Evolutionary conservation across 1,140 invertebrate genomes (phyloP).

Genomic region (Sycophaga agraensis): DNA sequence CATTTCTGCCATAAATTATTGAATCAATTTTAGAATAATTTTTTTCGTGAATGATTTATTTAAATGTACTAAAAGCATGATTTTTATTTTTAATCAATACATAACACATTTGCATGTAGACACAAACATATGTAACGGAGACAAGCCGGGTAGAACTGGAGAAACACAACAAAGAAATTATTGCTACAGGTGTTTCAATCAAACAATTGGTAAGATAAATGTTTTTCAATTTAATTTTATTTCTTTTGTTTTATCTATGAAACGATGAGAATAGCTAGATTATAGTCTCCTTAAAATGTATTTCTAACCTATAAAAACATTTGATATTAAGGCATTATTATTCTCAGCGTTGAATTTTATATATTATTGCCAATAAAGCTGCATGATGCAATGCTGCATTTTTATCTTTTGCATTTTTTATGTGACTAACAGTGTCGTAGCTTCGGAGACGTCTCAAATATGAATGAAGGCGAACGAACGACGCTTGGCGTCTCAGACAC

Average conservation of each 20-base stretch:
- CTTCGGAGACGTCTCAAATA: constrained; percentile 65
- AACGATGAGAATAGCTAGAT: not conserved
- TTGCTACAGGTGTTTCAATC: constrained; percentile 57
- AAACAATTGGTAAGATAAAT: constrained; percentile 55
- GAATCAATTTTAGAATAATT: too few species aligned
- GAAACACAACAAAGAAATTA: constrained; percentile 54
- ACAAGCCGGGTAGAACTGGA: constrained; percentile 50
- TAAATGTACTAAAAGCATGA: too few species aligned
- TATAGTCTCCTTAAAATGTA: not conserved
- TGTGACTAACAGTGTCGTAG: constrained; percentile 62
- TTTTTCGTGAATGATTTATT: too few species aligned
- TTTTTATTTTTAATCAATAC: constrained; percentile 28
- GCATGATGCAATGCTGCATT: not conserved
- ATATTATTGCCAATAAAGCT: not conserved
- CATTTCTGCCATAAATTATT: too few species aligned
- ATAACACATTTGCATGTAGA: constrained; percentile 54
- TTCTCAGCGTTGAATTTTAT: not conserved
- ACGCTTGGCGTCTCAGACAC: constrained; percentile 35
- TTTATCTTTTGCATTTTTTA: constrained; percentile 28
- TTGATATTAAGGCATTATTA: too few species aligned
- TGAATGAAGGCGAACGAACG: constrained; percentile 52
- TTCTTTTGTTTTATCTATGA: not conserved
- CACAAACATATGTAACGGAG: constrained; percentile 56
- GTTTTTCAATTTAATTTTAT: not conserved
- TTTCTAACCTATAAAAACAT: too few species aligned